These are phyloP conservation scores for Drosophila insularis DNA, from an alignment of 1,140 invertebrate genomes.

Conservation along the genomic window DNA sequence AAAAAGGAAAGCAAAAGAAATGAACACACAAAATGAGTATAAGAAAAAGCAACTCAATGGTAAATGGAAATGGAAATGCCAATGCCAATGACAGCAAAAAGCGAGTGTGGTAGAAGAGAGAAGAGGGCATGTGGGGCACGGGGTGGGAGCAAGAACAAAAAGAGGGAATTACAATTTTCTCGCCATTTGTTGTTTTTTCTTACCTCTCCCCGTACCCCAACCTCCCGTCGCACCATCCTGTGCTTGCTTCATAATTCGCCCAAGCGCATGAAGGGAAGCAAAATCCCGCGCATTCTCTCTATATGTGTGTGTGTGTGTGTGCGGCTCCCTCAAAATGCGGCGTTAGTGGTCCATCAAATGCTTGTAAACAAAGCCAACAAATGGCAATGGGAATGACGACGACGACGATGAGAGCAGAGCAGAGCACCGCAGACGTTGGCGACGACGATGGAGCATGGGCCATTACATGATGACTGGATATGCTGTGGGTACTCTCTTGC, in stretches of 20 bases:
- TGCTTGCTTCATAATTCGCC: constrained; percentile 55
- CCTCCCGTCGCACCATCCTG: constrained; percentile 32
- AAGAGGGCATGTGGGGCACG: no score
- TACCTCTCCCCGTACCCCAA: constrained; percentile 21
- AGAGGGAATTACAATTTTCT: constrained; percentile 72
- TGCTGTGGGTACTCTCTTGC: neutral
- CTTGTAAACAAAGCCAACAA: constrained; percentile 77
- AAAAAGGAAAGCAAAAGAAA: constrained; percentile 10
- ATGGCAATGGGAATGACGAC: constrained; percentile 48
- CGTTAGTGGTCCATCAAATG: constrained; percentile 77
- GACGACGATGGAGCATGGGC: constrained; percentile 31
- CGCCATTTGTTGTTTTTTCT: constrained; percentile 60
- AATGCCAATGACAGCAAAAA: constrained; percentile 30
- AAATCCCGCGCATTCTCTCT: constrained; percentile 62
- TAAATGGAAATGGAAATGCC: constrained; percentile 55
- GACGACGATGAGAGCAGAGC: constrained; percentile 22
- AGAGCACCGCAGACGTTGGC: neutral
- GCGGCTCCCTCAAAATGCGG: constrained; percentile 56
- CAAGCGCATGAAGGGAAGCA: constrained; percentile 14
- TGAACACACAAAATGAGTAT: constrained; percentile 18
- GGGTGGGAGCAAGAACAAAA: constrained; percentile 29
- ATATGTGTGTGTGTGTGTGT: constrained; percentile 23
- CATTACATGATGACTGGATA: constrained; percentile 32
- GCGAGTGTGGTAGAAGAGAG: no score
- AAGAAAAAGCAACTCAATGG: constrained; percentile 11